phyloP scores from a whole-genome alignment of 2,113 vertebrate species.

The Zingel zingel region DNA sequence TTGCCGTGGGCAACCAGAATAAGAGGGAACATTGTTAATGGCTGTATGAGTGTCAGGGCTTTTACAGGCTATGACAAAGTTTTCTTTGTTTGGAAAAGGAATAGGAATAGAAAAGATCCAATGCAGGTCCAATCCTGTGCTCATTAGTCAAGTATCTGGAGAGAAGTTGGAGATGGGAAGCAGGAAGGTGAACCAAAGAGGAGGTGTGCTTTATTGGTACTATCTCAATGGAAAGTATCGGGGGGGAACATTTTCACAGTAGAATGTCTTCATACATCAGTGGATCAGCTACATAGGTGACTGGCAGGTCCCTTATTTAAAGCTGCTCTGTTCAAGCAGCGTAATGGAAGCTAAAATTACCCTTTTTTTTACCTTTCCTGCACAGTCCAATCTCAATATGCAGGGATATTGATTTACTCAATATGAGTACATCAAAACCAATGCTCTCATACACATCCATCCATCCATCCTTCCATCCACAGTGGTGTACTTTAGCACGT shows the following conservation, averaged over 20 bases:
- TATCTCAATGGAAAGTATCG: not conserved
- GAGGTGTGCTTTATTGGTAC: slow-evolving; percentile 11
- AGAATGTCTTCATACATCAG: slow-evolving; percentile 16
- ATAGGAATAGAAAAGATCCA: not conserved
- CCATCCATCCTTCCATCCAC: not conserved
- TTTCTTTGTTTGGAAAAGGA: slow-evolving; percentile 10
- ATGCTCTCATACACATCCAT: not conserved
- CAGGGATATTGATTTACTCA: too few relatives aligned
- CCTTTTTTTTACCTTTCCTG: not conserved
- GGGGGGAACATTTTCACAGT: not conserved
- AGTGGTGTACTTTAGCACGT: not conserved
- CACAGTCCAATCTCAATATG: not conserved
- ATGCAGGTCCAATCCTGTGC: not conserved
- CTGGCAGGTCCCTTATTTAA: slow-evolving; percentile 19
- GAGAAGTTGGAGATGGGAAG: slow-evolving; percentile 4
- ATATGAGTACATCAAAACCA: not conserved
- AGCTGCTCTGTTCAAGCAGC: not conserved
- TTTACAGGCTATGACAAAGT: not conserved
- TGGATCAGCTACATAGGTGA: not conserved
- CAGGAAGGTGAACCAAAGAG: slow-evolving; percentile 1
- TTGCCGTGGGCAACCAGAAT: slow-evolving; percentile 6
- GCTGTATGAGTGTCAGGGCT: not conserved
- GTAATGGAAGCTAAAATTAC: slow-evolving; percentile 2
- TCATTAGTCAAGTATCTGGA: slow-evolving; percentile 30
- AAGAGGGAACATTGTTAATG: slow-evolving; percentile 4